Base-by-base conservation (phyloP, 2,888 invertebrate genomes). In the Parnassius apollo region DNA sequence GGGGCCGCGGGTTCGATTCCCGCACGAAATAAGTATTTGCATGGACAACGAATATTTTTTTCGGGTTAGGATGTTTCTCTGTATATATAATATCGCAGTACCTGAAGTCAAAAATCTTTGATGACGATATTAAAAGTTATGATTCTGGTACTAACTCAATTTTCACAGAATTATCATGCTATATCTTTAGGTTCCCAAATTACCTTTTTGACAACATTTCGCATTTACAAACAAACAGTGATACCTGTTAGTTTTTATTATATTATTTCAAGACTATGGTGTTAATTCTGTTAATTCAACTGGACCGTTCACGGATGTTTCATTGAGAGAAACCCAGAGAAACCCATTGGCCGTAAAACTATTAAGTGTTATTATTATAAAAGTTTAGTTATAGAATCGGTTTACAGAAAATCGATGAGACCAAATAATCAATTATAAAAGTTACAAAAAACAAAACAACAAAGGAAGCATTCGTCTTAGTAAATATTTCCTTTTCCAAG, bases 381-480 rank as follows among this genome's bases (percentile, higher is more conserved):
- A 56, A 65, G 65, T 71, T 70, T 65, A 65, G 64, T 70, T 69
- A 64, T 70, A 68, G 72, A 67, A 71, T 73, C 72, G 68, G 72
- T 75, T 73, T 72, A 73, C 64, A 72, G 70, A 74, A 72, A 76
- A 78, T 73, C 71, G 68, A 70, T 69, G 73, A 71, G 75, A 76
- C 70, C 71, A 69, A 75, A 76, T 73, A 80, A 82, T 80, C 76
- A 76, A 73, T 74, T 76, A 69, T 62, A 69, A 67, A 71, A 57
- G 66, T 65, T 68, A 67, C 66, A 62, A 70, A 66, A 70, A 64
- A 58, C 51, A 49, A 53, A 69, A 69, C 62, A 67, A 71, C 68
- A 66, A 70, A 72, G 68, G 71, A 69, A 69, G 70, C 72, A 71
- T 71, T 72, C 55, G 66, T 68, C 66, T 71, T 70, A 74, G 71